Conservation (phyloP, 2,888 invertebrate genomes). For the Oegoconia quadripuncta region DNA sequence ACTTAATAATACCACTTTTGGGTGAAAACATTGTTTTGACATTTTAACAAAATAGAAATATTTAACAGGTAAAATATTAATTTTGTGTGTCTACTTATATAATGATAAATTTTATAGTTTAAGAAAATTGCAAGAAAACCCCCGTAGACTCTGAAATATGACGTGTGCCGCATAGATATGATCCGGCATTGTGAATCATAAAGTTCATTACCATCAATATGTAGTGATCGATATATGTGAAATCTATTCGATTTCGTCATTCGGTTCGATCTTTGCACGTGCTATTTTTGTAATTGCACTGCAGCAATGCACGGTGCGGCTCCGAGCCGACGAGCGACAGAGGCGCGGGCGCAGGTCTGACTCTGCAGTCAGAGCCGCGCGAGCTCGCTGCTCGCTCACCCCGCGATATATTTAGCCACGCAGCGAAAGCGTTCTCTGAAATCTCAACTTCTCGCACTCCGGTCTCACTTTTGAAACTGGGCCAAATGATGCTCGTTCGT, state of each 20-base stretch:
- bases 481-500: conserved; percentile 73
- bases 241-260: conserved; percentile 23
- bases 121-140: not conserved
- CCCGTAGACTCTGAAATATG: not conserved
- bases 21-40: not conserved
- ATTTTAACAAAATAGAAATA: conserved; percentile 18
- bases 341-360: conserved; percentile 22
- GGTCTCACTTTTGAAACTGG: conserved; percentile 77
- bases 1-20: too few species aligned
- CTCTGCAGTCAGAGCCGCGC: conserved; percentile 20
- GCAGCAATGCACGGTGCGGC: conserved; percentile 8
- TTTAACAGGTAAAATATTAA: too few species aligned
- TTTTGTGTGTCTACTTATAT: too few species aligned
- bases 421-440: conserved; percentile 72
- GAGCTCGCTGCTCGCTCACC: conserved; percentile 27
- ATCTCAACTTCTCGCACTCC: conserved; percentile 70
- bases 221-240: conserved; percentile 20
- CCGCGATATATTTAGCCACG: conserved; percentile 61
- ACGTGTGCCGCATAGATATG: not conserved
- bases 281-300: conserved; percentile 56
- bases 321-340: conserved; percentile 14
- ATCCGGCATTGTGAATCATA: conserved; percentile 13
- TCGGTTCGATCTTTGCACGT: conserved; percentile 34
- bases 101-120: too few species aligned
- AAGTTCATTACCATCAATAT: conserved; percentile 34